phyloP scores from a whole-genome alignment of 1,140 invertebrate species.

The Cyphomyrmex costatus region DNA sequence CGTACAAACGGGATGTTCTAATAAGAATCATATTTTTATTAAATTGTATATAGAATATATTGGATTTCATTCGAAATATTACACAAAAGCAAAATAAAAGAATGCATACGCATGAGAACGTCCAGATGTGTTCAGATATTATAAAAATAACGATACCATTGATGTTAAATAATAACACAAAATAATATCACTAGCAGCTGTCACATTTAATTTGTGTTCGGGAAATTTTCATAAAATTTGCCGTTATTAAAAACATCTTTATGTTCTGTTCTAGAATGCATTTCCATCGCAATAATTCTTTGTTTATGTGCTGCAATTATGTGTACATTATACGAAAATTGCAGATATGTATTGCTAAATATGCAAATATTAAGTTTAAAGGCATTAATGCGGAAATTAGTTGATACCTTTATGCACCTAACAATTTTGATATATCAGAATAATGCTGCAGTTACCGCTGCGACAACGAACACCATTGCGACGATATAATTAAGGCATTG shows the following conservation, averaged over 20 bases:
- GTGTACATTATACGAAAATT: not conserved
- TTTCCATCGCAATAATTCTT: not conserved
- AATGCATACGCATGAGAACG: slow-evolving; percentile 24
- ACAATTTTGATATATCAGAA: slow-evolving; percentile 53
- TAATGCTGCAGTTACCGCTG: slow-evolving; percentile 31
- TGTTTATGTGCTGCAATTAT: not conserved
- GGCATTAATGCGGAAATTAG: slow-evolving; percentile 43
- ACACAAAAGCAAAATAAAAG: slow-evolving; percentile 5
- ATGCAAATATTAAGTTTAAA: slow-evolving; percentile 1
- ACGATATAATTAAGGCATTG: slow-evolving; percentile 61
- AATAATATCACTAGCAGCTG: slow-evolving; percentile 36
- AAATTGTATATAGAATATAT: slow-evolving; percentile 12
- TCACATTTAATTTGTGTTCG: slow-evolving; percentile 23
- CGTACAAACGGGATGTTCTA: not conserved
- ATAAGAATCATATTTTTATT: slow-evolving; percentile 23
- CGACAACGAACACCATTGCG: slow-evolving; percentile 45
- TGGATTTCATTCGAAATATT: slow-evolving; percentile 40
- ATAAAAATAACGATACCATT: slow-evolving; percentile 38
- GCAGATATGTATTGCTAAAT: not conserved
- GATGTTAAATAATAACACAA: slow-evolving; percentile 45
- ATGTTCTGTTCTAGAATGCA: not conserved
- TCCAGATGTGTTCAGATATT: slow-evolving; percentile 10
- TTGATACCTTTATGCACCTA: slow-evolving; percentile 23
- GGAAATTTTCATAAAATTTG: slow-evolving; percentile 13
- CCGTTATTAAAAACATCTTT: slow-evolving; percentile 15